phyloP scores from a whole-genome alignment of 2,888 invertebrate species.

The Chrysotoxum bicinctum region DNA sequence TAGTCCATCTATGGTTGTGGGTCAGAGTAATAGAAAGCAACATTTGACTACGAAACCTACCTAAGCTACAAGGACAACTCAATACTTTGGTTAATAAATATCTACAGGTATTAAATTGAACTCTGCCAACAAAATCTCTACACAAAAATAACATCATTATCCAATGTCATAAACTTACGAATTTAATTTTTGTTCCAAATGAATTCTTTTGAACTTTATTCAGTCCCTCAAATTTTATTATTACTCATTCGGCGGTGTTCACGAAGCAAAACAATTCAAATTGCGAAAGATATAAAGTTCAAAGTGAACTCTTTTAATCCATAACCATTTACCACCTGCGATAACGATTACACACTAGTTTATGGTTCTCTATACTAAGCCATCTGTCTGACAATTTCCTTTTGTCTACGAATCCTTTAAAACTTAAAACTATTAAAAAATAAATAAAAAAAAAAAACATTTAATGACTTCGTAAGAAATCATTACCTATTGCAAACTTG shows the following conservation, averaged over 20 bases:
- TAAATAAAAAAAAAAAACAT: slow-evolving; percentile 2
- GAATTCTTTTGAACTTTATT: too few species aligned
- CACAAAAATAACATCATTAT: too few species aligned
- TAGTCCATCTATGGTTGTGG: too few species aligned
- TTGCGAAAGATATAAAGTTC: not conserved
- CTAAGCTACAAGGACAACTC: too few species aligned
- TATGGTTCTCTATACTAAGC: not conserved
- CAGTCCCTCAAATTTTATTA: too few species aligned
- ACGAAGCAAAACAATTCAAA: not conserved
- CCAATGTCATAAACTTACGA: too few species aligned
- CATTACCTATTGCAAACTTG: slow-evolving; percentile 45
- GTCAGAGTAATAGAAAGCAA: too few species aligned
- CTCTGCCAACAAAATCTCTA: too few species aligned
- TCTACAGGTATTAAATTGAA: too few species aligned
- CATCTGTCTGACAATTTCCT: not conserved
- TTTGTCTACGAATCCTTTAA: not conserved
- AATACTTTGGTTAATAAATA: too few species aligned
- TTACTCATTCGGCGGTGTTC: not conserved
- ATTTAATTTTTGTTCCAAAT: too few species aligned
- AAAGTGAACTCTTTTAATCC: not conserved
- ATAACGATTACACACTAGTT: not conserved
- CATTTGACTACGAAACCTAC: too few species aligned
- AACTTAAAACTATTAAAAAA: not conserved
- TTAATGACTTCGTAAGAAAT: slow-evolving; percentile 27
- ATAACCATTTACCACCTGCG: not conserved